Evolutionary conservation across 2,113 vertebrate species (phyloP).

Genomic region (Ophiodon elongatus): DNA sequence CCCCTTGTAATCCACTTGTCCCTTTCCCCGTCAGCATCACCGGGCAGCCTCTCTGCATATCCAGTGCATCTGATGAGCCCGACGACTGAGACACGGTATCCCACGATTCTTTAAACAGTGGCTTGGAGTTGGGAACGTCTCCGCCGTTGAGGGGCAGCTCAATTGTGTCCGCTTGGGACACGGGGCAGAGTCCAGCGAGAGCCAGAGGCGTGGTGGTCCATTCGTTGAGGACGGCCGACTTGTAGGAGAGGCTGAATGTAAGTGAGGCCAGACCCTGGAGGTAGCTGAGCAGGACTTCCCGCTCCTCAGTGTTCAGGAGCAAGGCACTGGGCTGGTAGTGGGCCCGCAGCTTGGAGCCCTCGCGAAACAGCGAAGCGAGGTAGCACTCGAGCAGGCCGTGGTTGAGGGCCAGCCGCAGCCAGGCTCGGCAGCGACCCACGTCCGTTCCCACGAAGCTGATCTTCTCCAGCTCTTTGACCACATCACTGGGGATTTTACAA

Average conservation of each 20-base stretch:
- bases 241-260: conserved; percentile 94
- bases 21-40: conserved; percentile 40
- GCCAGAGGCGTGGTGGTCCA: conserved; percentile 94
- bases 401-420: conserved; percentile 94
- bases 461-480: conserved; percentile 89
- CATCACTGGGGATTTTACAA: conserved; percentile 83
- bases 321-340: conserved; percentile 91
- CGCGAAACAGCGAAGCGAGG: conserved; percentile 89
- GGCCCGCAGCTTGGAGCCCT: conserved; percentile 84
- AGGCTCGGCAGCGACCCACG: conserved; percentile 93
- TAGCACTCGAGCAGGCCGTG: conserved; percentile 95
- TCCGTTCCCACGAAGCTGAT: conserved; percentile 91
- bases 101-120: conserved; percentile 84
- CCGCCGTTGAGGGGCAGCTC: conserved; percentile 64
- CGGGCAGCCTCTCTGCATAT: conserved; percentile 76
- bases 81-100: conserved; percentile 92
- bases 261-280: conserved; percentile 93
- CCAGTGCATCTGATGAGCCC: conserved; percentile 80
- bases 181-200: conserved; percentile 90
- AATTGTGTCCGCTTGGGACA: conserved; percentile 72
- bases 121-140: conserved; percentile 56
- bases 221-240: conserved; percentile 93
- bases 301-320: conserved; percentile 91
- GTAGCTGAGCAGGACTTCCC: conserved; percentile 94
- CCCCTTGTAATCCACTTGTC: conserved; percentile 51